Evolutionary conservation across 2,113 vertebrate species (phyloP), one percentile per base, ranked within the genome.

Genomic region (Globicephala melas): DNA sequence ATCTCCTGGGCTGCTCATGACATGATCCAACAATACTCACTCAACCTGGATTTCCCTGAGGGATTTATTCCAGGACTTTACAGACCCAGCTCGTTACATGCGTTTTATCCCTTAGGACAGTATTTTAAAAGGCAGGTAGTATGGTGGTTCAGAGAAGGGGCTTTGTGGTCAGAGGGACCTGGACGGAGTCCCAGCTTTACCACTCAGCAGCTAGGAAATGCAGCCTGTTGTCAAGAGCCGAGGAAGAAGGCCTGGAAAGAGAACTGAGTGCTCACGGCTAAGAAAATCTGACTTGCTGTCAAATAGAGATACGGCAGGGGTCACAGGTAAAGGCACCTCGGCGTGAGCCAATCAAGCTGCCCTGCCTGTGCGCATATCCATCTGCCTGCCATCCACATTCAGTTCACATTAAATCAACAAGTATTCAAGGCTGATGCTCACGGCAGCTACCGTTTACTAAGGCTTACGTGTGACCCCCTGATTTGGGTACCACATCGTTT

Each of bases 401-500:
- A 33, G 81, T 62, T 28, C 84, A 50, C 21, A 14, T 65, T 13
- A 26, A 23, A 25, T n/a, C 33, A 11, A 21, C 63, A 68, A 12
- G 33, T 13, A 4, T 20, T n/a, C n/a, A 73, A 41, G 67, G 63
- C 36, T 15, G 33, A 0, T 11, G 7, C 14, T 4, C n/a, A 79
- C 0, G 58, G 62, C 12, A 28, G 41, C 31, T 6, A 6, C 23
- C 20, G 6, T 0, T 26, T 7, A 4, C 3, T 17, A 23, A 65
- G 47, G 86, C 36, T 28, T 3, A 2, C 14, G 17, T 7, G 71
- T 53, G 87, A 50, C 68, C 31, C 28, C 36, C 8, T 1, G 2
- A 38, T 1, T 2, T 7, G 55, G 15, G 7, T 9, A 10, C 55
- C 26, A 23, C 2, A 0, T 6, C 13, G 0, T 26, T n/a, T 4